Evolutionary conservation across 2,113 vertebrate genomes (phyloP), one percentile per base, ranked within the genome.

Genomic region (Microtus ochrogaster): DNA sequence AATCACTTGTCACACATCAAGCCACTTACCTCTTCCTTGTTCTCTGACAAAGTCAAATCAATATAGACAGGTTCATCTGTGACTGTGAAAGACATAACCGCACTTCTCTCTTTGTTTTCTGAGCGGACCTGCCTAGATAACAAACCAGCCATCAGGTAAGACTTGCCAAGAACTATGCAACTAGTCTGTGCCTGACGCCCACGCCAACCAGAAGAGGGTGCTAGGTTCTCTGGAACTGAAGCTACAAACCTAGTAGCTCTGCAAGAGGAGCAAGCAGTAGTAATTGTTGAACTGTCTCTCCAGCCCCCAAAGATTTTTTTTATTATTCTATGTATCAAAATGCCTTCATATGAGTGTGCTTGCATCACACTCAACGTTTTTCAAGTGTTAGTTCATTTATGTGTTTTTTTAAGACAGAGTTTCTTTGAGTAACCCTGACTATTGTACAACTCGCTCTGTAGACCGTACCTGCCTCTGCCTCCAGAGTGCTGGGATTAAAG

Each of bases 51-150:
- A 61, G 99, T 98, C 74, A 99, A 98, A 96, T 99, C 99, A 94
- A 99, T 97, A 97, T 99, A 99, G 41, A 98, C 98, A 5, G 99
- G 99, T 92, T 99, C 99, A 47, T 99, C 99, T 14, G 99, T 99
- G 98, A 99, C 98, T 7, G 99, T 99, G 97, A 99, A 99, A 92
- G 99, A 99, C 97, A 99, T 99, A 91, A 99, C 99, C 0, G 99
- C 99, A 83, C 99, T 99, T 98, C 99, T 99, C 98, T 99, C 99
- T 98, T 99, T 99, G 91, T 99, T 99, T 87, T 99, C 99, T 73
- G 99, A 99, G 70, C 99, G 99, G 94, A 99, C 99, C 98, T 99
- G 99, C 99, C 99, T 99, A 96, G 76, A 97, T 98, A 87, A 98
- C 61, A 98, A 98, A 97, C 5, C n/a, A 89, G 22, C 11, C 22